phyloP scores from a whole-genome alignment of 2,888 invertebrate species.

The Chloroclystis v-ata region DNA sequence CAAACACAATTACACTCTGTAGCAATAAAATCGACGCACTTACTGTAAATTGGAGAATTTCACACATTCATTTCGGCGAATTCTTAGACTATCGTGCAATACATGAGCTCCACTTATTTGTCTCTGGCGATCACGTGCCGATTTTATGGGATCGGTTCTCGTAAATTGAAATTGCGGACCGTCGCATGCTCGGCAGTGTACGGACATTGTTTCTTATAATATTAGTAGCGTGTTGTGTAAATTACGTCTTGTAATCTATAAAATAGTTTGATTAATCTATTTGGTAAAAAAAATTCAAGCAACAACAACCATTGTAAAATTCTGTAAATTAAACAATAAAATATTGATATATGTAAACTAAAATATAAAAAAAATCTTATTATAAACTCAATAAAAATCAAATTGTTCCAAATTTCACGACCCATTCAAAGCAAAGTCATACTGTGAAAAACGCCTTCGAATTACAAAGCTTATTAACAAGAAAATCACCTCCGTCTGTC shows the following conservation, averaged over 20 bases:
- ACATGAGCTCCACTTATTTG: constrained; percentile 66
- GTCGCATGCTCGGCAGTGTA: constrained; percentile 37
- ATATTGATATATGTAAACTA: no score
- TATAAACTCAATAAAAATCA: not conserved
- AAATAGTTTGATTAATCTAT: no score
- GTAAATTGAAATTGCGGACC: constrained; percentile 71
- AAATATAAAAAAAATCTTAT: no score
- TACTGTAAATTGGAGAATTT: constrained; percentile 14
- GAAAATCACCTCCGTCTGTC: constrained; percentile 37
- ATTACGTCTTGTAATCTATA: constrained; percentile 6
- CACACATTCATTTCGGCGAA: constrained; percentile 13
- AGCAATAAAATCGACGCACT: constrained; percentile 9
- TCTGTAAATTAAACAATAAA: no score
- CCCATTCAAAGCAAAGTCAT: not conserved
- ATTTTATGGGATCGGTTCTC: constrained; percentile 69
- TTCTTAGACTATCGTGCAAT: constrained; percentile 34
- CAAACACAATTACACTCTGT: constrained; percentile 5
- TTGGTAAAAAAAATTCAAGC: no score
- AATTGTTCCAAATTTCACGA: not conserved
- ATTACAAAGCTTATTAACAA: constrained; percentile 25
- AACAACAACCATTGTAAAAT: not conserved
- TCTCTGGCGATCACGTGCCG: constrained; percentile 69
- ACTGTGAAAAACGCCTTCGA: constrained; percentile 13
- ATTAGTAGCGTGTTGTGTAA: constrained; percentile 40
- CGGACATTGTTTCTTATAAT: constrained; percentile 50